Percentiles rank a stretch among this genome's conserved stretches.
These are phyloP conservation scores for Standfussiana lucernea DNA, from an alignment of 2,888 invertebrate genomes.

Conservation along the genomic window DNA sequence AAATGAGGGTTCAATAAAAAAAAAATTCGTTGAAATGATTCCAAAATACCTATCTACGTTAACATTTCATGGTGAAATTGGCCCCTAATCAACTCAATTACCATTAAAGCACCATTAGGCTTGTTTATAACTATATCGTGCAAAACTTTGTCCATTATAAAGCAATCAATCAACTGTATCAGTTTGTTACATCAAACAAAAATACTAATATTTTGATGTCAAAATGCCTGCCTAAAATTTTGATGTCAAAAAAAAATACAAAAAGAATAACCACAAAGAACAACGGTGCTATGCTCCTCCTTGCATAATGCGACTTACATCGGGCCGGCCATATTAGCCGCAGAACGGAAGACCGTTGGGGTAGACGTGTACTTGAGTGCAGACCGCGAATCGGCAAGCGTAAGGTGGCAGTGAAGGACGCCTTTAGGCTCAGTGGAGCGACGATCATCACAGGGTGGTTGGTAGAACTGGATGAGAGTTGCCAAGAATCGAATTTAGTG, in stretches of 20 bases:
- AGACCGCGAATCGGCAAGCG: background rate
- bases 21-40: too few species aligned
- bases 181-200: conserved; percentile 11
- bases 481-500: background rate
- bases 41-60: background rate
- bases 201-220: background rate
- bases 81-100: background rate
- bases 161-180: conserved; percentile 23
- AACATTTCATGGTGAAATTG: background rate
- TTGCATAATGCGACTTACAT: too few species aligned
- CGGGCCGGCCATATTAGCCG: background rate
- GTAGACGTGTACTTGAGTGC: background rate
- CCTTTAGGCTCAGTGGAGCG: background rate
- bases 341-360: background rate
- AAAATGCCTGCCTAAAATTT: background rate
- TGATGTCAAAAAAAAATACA: background rate
- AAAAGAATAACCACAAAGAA: background rate
- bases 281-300: background rate
- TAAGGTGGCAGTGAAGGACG: background rate
- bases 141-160: conserved; percentile 17
- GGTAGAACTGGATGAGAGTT: background rate
- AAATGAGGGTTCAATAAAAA: too few species aligned
- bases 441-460: background rate
- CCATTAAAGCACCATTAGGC: conserved; percentile 12
- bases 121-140: background rate